These are phyloP conservation scores for Neolamprologus devosi DNA, from an alignment of 2,113 vertebrate species.

Conservation along the genomic window DNA sequence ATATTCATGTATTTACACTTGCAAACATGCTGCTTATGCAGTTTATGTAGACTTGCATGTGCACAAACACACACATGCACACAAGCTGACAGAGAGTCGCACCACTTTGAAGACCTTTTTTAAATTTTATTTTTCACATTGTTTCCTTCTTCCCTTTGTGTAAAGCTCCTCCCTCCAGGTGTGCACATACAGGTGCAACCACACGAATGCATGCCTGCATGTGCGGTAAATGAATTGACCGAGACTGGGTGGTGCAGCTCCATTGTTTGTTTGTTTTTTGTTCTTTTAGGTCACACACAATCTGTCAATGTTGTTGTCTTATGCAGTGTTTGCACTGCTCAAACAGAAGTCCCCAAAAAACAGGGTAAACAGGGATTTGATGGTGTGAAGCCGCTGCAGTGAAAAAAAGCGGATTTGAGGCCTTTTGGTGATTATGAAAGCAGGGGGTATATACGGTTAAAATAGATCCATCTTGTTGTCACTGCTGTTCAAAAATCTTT, in stretches of 20 bases:
- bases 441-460: constrained; percentile 8
- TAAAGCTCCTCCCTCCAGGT: constrained; percentile 14
- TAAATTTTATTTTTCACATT: neutral
- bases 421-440: neutral
- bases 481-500: neutral
- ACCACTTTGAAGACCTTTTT: neutral
- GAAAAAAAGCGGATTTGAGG: neutral
- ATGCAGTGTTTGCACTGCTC: neutral
- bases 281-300: neutral
- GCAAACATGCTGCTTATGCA: neutral
- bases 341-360: neutral
- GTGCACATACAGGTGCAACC: constrained; percentile 1
- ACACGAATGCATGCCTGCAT: neutral
- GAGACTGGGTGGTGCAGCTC: neutral
- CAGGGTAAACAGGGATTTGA: neutral
- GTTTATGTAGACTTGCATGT: neutral
- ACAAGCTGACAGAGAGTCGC: neutral
- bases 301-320: neutral
- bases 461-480: neutral
- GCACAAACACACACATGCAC: neutral
- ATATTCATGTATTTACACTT: neutral
- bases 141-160: neutral
- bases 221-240: neutral
- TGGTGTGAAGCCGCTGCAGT: neutral
- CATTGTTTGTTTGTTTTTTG: neutral